Percentiles rank a stretch among this genome's conserved stretches.
Evolutionary conservation across 2,113 vertebrate species (phyloP).

Genomic region (Menidia beryllina): DNA sequence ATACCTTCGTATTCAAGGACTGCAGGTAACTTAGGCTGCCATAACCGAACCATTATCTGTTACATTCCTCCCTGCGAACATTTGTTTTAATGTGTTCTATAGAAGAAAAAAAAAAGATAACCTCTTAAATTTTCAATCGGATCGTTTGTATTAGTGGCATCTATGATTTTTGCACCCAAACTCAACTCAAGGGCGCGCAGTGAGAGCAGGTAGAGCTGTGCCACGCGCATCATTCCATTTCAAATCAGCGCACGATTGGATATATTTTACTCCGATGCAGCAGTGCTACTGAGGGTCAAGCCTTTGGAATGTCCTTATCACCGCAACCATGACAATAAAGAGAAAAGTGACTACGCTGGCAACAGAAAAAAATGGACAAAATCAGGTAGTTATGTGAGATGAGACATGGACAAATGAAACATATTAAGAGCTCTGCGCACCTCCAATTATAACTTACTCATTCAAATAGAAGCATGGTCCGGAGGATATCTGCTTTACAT

Average conservation of each 20-base stretch:
- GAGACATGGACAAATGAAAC: not conserved
- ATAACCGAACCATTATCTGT: not conserved
- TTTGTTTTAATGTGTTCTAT: not conserved
- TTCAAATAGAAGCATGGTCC: conserved; percentile 53
- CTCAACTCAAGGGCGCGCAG: conserved; percentile 55
- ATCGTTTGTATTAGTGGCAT: conserved; percentile 1
- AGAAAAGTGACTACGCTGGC: conserved; percentile 6
- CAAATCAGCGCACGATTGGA: conserved; percentile 36
- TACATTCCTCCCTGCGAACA: not conserved
- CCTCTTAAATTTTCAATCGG: not conserved
- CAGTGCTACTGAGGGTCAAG: conserved; percentile 18
- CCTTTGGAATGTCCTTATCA: not conserved
- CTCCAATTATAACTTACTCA: conserved; percentile 75
- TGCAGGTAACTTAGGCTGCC: conserved; percentile 3
- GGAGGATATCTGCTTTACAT: conserved; percentile 50
- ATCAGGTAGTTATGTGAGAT: not conserved
- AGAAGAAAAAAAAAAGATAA: not conserved
- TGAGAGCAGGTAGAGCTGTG: conserved; percentile 36
- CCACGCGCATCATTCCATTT: conserved; percentile 32
- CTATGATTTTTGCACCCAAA: conserved; percentile 5
- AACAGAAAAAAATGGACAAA: not conserved
- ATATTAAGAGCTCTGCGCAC: not conserved
- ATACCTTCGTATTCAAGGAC: conserved; percentile 1
- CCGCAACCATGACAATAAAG: conserved; percentile 2
- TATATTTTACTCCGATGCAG: conserved; percentile 39